Evolutionary conservation across 2,797 vertebrate species (phyloP), one percentile per base, ranked within the genome.

Genomic region (Manis crassicaudata): DNA sequence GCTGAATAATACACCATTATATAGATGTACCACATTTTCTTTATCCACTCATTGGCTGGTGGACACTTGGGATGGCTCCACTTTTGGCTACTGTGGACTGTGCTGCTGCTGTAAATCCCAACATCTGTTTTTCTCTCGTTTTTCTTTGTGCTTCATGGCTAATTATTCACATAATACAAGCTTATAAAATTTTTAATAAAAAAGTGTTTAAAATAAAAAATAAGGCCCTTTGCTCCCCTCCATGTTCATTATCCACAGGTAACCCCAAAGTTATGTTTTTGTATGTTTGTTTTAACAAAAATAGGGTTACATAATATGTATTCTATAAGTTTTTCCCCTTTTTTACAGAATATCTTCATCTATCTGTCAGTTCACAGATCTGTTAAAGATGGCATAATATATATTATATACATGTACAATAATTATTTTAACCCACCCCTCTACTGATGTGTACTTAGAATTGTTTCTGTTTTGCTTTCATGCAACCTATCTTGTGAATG

Each of bases 141-240:
- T 91, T 62, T n/a, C 32, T 94, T 68, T 60, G 50, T 93, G 52
- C 75, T 81, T 93, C 54, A 43, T 87, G 52, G 40, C 54, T 88
- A 91, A 87, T 82, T 67, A 81, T 67, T 81, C 89, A 79, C 16
- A 32, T 68, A 37, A 92, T 85, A 58, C 1, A 62, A 81, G 82
- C 27, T n/a, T 70, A 76, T 76, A 68, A 32, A 43, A 65, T 80
- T n/a, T 81, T 60, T 70, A 27, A 75, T 58, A 23, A 73, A 68
- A 50, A 68, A 68, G 52, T 82, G 13, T 88, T 80, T 43, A 70
- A 81, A 72, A 60, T 72, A 65, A 72, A 88, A 88, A 77, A 21
- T 20, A 76, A 92, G 63, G 73, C 18, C 12, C 5, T 29, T 52
- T 37, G 58, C 56, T 54, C 29, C 60, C 40, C 2, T 70, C 7